These are phyloP conservation scores for Exocentrus adspersus DNA, from an alignment of 2,888 invertebrate genomes.

Conservation along the genomic window DNA sequence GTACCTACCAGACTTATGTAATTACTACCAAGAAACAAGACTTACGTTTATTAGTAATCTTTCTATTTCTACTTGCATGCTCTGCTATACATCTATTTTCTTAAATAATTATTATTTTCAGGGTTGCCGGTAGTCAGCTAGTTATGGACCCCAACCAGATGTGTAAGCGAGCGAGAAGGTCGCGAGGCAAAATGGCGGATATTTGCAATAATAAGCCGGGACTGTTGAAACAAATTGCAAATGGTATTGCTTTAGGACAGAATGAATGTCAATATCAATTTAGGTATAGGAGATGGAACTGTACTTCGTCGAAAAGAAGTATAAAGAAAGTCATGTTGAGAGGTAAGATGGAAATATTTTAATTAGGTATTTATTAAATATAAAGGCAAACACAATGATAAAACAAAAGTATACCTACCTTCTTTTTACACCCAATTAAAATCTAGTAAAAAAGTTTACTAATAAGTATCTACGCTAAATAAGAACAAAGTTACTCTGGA, in stretches of 20 bases:
- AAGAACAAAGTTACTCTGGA: constrained; percentile 4
- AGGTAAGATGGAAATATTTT: constrained; percentile 69
- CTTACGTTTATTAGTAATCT: too few relatives aligned
- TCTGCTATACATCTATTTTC: not conserved
- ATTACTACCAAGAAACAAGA: too few relatives aligned
- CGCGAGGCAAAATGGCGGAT: constrained; percentile 80
- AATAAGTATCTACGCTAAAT: constrained; percentile 12
- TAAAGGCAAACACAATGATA: too few relatives aligned
- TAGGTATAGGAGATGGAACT: constrained; percentile 87
- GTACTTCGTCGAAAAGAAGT: constrained; percentile 82
- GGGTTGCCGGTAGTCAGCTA: constrained; percentile 84
- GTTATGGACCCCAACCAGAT: constrained; percentile 89
- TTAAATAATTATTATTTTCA: constrained; percentile 56
- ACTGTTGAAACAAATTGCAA: constrained; percentile 83
- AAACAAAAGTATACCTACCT: too few relatives aligned
- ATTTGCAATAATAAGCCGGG: constrained; percentile 87
- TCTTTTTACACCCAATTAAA: too few relatives aligned
- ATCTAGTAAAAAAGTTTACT: constrained; percentile 7
- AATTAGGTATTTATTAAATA: constrained; percentile 6
- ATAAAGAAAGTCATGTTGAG: constrained; percentile 86
- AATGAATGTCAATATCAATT: constrained; percentile 91
- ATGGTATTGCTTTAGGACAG: constrained; percentile 84
- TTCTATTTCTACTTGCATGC: too few relatives aligned
- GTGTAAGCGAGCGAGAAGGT: constrained; percentile 84
- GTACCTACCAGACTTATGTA: too few relatives aligned